Evolutionary conservation across 2,888 invertebrate genomes (phyloP).

Genomic region (Ectobius pallidus): DNA sequence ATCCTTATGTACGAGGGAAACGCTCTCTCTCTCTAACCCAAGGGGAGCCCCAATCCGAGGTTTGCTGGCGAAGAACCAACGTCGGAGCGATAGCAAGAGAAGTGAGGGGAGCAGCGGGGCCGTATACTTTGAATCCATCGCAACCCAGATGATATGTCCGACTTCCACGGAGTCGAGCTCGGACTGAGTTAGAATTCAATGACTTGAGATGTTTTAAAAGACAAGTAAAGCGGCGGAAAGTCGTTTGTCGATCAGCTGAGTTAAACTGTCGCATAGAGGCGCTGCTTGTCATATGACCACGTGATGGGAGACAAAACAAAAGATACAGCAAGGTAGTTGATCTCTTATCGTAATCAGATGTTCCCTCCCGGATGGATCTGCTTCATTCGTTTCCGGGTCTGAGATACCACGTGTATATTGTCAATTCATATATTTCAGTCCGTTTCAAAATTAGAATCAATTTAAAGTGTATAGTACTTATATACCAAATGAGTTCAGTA

Average conservation of each 20-base stretch:
- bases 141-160: neutral
- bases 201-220: conserved; percentile 10
- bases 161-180: neutral
- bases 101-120: neutral
- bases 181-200: conserved; percentile 5
- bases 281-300: conserved; percentile 12
- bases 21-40: conserved; percentile 27
- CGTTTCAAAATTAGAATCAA: no score
- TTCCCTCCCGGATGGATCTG: no score
- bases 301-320: conserved; percentile 1
- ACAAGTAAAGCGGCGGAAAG: neutral
- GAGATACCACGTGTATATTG: no score
- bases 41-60: conserved; percentile 21
- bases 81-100: neutral
- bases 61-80: conserved; percentile 3
- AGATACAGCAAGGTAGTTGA: neutral
- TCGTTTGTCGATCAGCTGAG: conserved; percentile 30
- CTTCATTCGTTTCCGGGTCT: no score
- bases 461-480: no score
- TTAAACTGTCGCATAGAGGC: conserved; percentile 19
- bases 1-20: conserved; percentile 22
- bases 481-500: no score
- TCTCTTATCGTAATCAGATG: neutral
- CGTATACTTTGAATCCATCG: neutral
- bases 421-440: no score